phyloP scores from a whole-genome alignment of 2,797 vertebrate species.

The Nasua narica region DNA sequence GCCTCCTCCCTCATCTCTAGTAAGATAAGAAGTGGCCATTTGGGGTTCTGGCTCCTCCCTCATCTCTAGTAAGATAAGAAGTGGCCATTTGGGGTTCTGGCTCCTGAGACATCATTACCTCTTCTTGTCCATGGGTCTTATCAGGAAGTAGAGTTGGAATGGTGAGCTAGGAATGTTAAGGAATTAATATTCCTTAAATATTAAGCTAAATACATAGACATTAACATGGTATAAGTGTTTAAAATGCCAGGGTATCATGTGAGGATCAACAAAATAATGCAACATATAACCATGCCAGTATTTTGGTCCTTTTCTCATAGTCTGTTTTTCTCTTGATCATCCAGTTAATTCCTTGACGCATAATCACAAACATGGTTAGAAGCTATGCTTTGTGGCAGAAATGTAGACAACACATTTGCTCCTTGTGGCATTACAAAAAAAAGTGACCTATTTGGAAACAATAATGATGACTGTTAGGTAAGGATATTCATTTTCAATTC shows the following conservation, averaged over 20 bases:
- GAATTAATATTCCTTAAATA: conserved; percentile 9
- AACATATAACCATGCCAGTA: conserved; percentile 68
- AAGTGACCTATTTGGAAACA: neutral
- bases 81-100: neutral
- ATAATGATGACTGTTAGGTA: conserved; percentile 51
- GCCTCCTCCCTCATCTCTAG: fast-evolving
- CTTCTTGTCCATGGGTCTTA: neutral
- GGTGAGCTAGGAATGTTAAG: neutral
- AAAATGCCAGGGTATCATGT: conserved; percentile 68
- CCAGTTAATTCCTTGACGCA: neutral
- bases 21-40: neutral
- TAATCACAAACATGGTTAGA: neutral
- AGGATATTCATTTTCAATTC: conserved; percentile 42
- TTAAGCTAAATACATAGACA: neutral
- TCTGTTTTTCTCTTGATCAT: neutral
- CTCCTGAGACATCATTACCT: neutral
- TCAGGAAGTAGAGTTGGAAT: neutral
- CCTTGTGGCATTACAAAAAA: neutral
- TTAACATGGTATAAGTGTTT: conserved; percentile 43
- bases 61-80: neutral
- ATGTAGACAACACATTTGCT: neutral
- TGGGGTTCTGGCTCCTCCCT: neutral
- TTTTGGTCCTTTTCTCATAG: neutral
- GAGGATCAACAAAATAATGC: conserved; percentile 34
- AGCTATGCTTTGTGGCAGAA: neutral